Evolutionary conservation across 2,113 vertebrate genomes (phyloP).

Genomic region (Oenanthe oenanthe): DNA sequence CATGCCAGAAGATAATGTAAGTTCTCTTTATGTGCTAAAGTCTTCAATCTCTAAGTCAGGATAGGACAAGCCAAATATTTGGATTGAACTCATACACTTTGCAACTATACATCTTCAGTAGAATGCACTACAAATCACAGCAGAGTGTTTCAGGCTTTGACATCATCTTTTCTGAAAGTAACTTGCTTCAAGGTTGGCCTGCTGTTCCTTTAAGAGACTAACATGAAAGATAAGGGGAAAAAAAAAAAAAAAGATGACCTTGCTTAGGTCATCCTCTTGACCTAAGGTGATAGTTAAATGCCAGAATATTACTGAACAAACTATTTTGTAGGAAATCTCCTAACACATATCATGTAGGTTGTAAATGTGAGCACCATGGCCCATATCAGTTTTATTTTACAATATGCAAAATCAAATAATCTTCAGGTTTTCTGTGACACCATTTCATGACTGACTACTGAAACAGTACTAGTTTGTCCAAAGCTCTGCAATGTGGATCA

Average conservation of each 20-base stretch:
- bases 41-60: not conserved
- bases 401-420: not conserved
- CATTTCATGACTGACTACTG: accelerated
- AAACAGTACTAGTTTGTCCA: not conserved
- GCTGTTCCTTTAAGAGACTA: not conserved
- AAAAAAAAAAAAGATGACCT: not conserved
- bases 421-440: not conserved
- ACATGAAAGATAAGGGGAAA: not conserved
- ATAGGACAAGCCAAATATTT: not conserved
- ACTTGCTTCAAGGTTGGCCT: not conserved
- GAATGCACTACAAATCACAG: not conserved
- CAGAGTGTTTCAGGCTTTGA: not conserved
- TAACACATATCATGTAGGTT: accelerated
- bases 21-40: not conserved
- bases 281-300: not conserved
- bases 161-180: not conserved
- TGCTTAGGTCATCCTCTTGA: not conserved
- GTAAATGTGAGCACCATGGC: accelerated
- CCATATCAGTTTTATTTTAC: not conserved
- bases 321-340: not conserved
- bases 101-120: not conserved
- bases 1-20: not conserved
- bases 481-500: accelerated
- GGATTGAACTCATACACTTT: not conserved
- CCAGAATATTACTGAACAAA: not conserved